Conservation (phyloP, 2,113 vertebrate genomes). For the Protomyctophum bolini region DNA sequence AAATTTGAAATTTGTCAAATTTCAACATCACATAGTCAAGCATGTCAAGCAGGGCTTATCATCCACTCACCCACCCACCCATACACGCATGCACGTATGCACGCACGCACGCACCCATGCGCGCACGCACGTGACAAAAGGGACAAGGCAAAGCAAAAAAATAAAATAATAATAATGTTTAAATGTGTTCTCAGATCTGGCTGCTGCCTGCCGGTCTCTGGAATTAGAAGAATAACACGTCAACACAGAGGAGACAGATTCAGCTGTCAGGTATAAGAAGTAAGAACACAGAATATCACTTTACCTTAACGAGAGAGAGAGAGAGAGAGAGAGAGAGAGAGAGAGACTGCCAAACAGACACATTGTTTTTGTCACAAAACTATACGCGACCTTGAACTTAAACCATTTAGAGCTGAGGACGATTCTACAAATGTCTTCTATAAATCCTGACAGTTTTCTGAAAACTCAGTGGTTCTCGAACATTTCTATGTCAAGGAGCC, state of each 20-base stretch:
- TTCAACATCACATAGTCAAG: slow-evolving; percentile 33
- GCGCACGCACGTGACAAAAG: slow-evolving; percentile 55
- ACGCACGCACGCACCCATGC: slow-evolving; percentile 17
- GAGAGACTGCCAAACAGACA: slow-evolving; percentile 73
- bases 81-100: neutral
- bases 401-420: too few species aligned
- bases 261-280: slow-evolving; percentile 71
- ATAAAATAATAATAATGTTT: slow-evolving; percentile 54
- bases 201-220: slow-evolving; percentile 53
- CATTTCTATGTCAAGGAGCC: too few species aligned
- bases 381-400: slow-evolving; percentile 68
- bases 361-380: slow-evolving; percentile 79
- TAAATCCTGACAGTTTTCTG: too few species aligned
- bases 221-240: slow-evolving; percentile 75
- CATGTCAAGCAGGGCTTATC: slow-evolving; percentile 32
- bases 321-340: too few species aligned
- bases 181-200: slow-evolving; percentile 72
- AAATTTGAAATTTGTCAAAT: slow-evolving; percentile 69
- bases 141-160: slow-evolving; percentile 55
- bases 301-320: slow-evolving; percentile 65
- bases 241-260: slow-evolving; percentile 67
- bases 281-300: slow-evolving; percentile 71
- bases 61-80: slow-evolving; percentile 29
- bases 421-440: too few species aligned
- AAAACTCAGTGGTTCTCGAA: too few species aligned